Conservation (phyloP, 92 coral and sea anemone genomes). For the Actinernus sp. region DNA sequence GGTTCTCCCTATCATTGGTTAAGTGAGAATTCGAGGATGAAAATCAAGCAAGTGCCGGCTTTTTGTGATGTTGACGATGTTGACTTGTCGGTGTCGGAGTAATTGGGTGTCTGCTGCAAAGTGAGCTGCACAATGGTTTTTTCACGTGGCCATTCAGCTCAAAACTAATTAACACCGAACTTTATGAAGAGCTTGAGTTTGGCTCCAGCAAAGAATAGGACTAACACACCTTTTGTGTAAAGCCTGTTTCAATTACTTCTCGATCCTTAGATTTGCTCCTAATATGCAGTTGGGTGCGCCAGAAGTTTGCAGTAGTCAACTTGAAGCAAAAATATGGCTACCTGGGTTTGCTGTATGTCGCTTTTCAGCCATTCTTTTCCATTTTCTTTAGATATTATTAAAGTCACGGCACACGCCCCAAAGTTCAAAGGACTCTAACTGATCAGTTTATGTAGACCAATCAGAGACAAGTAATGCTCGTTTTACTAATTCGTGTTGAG, state of each 20-base stretch:
- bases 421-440: constrained; percentile 34
- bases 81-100: constrained; percentile 35
- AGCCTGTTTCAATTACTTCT: background rate
- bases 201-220: constrained; percentile 16
- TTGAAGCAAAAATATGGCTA: constrained; percentile 18
- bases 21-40: background rate
- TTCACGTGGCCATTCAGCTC: constrained; percentile 33
- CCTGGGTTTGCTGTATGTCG: background rate
- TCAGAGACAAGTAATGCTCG: constrained; percentile 30
- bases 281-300: constrained; percentile 14
- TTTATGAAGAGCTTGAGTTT: constrained; percentile 11
- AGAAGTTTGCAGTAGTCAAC: constrained; percentile 22
- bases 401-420: constrained; percentile 33
- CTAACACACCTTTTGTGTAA: constrained; percentile 8
- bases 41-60: constrained; percentile 19
- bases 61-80: constrained; percentile 16
- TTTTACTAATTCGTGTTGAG: constrained; percentile 44
- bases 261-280: background rate
- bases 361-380: background rate
- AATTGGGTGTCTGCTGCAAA: constrained; percentile 24
- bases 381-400: constrained; percentile 6
- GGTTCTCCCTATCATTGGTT: constrained; percentile 7
- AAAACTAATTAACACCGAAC: constrained; percentile 38
- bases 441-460: constrained; percentile 21
- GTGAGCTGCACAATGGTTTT: constrained; percentile 4